Evolutionary conservation across 1,140 invertebrate genomes (phyloP).

Genomic region (Pissodes strobi): DNA sequence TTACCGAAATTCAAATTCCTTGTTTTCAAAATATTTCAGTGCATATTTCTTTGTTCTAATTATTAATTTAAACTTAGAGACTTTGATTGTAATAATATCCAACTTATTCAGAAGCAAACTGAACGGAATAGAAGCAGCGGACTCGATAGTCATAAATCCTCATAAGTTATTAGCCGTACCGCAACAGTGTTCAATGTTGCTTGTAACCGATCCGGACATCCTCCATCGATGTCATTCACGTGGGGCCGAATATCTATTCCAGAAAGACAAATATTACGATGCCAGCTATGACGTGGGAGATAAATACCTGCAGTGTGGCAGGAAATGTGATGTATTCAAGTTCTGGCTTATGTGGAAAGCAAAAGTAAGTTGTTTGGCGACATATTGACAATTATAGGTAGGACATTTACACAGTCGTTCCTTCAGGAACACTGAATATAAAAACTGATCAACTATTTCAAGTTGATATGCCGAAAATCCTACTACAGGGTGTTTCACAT

Average conservation of each 20-base stretch:
- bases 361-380: too few species aligned
- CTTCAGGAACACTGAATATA: too few species aligned
- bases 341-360: conserved; percentile 73
- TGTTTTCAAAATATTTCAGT: too few species aligned
- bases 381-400: too few species aligned
- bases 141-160: conserved; percentile 72
- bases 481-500: too few species aligned
- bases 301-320: conserved; percentile 70
- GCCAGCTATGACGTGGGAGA: conserved; percentile 67
- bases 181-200: conserved; percentile 68
- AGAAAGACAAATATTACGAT: conserved; percentile 72
- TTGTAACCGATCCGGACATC: conserved; percentile 57
- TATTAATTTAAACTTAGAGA: too few species aligned
- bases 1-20: too few species aligned
- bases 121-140: conserved; percentile 64
- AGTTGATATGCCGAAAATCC: too few species aligned
- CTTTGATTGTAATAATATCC: too few species aligned
- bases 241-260: conserved; percentile 67
- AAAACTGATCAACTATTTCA: too few species aligned
- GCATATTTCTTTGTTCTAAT: too few species aligned
- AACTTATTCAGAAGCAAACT: conserved; percentile 54
- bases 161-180: conserved; percentile 69
- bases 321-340: conserved; percentile 71
- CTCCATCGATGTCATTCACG: conserved; percentile 60
- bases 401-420: too few species aligned